These are phyloP conservation scores for Perca flavescens DNA, from an alignment of 2,113 vertebrate genomes.

Conservation along the genomic window DNA sequence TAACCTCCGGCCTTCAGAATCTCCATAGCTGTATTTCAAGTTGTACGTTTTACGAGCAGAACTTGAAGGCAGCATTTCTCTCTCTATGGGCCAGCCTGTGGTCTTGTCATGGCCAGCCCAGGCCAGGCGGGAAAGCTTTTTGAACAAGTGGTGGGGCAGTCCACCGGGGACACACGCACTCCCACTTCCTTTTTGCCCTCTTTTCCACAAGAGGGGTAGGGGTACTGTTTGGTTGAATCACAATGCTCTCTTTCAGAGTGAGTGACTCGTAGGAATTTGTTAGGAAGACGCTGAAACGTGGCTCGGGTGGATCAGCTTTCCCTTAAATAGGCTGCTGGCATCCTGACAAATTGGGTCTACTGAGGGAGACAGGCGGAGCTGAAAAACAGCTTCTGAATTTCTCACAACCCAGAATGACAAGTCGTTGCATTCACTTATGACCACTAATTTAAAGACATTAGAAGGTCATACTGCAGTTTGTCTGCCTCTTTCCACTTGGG, in stretches of 20 bases:
- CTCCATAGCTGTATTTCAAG: not conserved
- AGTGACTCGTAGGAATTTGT: conserved; percentile 80
- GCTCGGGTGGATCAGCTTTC: conserved; percentile 70
- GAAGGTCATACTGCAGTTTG: conserved; percentile 20
- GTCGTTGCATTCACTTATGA: conserved; percentile 20
- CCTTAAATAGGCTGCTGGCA: conserved; percentile 41
- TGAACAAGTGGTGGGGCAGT: conserved; percentile 35
- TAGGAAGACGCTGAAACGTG: conserved; percentile 71
- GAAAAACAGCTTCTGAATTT: conserved; percentile 33
- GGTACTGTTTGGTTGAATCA: conserved; percentile 66
- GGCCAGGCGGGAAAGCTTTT: conserved; percentile 66
- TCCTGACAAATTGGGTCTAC: conserved; percentile 45
- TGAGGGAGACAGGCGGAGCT: conserved; percentile 28
- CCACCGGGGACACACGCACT: conserved; percentile 39
- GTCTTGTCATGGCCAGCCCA: conserved; percentile 30
- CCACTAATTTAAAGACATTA: conserved; percentile 53
- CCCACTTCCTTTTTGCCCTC: conserved; percentile 53
- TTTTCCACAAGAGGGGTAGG: conserved; percentile 58
- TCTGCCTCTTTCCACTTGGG: conserved; percentile 42
- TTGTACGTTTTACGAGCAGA: conserved; percentile 13
- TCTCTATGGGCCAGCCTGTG: conserved; percentile 30
- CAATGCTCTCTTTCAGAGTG: conserved; percentile 83
- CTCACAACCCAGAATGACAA: conserved; percentile 25
- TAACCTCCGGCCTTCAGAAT: not conserved
- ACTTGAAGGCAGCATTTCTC: conserved; percentile 38